phyloP scores from a whole-genome alignment of 2,113 vertebrate species.

The Urocitellus parryii region DNA sequence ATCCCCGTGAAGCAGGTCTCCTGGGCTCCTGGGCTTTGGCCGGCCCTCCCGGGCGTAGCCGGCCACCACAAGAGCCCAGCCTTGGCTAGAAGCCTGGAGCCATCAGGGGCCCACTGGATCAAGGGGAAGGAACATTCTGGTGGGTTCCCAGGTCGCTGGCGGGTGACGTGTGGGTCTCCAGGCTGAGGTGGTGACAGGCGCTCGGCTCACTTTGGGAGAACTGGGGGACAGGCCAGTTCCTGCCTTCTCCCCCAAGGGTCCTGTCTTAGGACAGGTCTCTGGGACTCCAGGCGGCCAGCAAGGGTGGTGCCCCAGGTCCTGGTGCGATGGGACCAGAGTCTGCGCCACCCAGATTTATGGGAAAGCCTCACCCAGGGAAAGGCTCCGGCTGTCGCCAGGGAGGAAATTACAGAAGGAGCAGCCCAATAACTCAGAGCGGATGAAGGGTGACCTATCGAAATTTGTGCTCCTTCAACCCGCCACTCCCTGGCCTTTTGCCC shows the following conservation, averaged over 20 bases:
- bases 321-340: fast-evolving
- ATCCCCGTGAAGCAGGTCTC: too few relatives aligned
- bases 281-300: not conserved
- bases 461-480: not conserved
- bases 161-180: fast-evolving
- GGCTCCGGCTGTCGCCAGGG: not conserved
- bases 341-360: not conserved
- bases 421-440: not conserved
- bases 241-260: not conserved
- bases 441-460: slow-evolving; percentile 27
- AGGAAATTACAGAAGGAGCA: slow-evolving; percentile 7
- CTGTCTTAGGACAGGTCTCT: not conserved
- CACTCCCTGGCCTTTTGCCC: not conserved
- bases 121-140: fast-evolving
- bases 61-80: too few relatives aligned
- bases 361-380: not conserved
- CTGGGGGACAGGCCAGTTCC: not conserved
- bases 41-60: too few relatives aligned
- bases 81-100: not conserved
- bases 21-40: not conserved
- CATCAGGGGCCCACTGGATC: too few relatives aligned
- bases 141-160: not conserved
- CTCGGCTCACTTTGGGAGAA: fast-evolving
- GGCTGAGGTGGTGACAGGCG: fast-evolving
- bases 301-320: not conserved